These are phyloP conservation scores for Rhagonycha lutea DNA, from an alignment of 2,888 invertebrate species.

Conservation along the genomic window DNA sequence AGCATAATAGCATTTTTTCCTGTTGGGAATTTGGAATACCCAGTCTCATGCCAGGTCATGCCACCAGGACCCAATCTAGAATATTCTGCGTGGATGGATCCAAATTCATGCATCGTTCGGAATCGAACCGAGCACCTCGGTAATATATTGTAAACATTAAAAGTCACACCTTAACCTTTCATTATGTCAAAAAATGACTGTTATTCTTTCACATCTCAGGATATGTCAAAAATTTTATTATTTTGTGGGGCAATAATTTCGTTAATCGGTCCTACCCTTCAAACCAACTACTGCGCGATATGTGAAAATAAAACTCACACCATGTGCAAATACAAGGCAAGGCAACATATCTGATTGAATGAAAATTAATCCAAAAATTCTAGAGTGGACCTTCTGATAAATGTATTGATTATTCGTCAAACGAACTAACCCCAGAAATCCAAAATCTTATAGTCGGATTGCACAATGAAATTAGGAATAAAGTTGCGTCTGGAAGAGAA, in stretches of 20 bases:
- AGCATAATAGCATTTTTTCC: no score
- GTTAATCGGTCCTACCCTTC: neutral
- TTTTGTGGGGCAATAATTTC: neutral
- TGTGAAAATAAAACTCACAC: constrained; percentile 13
- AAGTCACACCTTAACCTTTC: neutral
- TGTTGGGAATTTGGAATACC: no score
- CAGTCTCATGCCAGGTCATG: no score
- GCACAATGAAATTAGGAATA: constrained; percentile 7
- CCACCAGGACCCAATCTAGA: no score
- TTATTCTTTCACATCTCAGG: neutral
- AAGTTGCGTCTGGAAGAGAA: constrained; percentile 6
- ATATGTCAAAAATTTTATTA: neutral
- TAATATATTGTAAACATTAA: no score
- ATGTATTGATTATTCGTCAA: constrained; percentile 1
- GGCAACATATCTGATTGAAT: neutral
- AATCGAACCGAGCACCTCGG: no score
- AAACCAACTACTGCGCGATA: constrained; percentile 5
- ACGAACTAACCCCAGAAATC: neutral
- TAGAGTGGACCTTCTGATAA: neutral
- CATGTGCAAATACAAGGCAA: constrained; percentile 16
- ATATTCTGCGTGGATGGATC: no score
- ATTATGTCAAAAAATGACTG: neutral
- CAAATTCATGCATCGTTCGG: no score
- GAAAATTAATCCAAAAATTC: neutral
- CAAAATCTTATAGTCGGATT: neutral